A percentile compares a stretch with the other conserved stretches of the same genome.
These are phyloP conservation scores for Dendroctonus ponderosae DNA, from an alignment of 1,140 invertebrate genomes.

Conservation along the genomic window DNA sequence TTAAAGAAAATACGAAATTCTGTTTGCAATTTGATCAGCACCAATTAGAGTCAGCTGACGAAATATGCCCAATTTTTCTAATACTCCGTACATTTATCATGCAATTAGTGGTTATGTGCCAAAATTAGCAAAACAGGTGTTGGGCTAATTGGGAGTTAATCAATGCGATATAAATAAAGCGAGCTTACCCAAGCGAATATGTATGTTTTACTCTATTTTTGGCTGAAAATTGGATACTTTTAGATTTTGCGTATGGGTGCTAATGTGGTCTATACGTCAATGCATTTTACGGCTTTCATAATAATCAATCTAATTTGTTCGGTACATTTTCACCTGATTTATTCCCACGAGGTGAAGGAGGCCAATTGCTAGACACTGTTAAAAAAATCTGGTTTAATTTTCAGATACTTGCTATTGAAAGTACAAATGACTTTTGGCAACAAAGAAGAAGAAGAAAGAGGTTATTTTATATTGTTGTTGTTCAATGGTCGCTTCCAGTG, in stretches of 20 bases:
- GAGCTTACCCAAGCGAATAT: constrained; percentile 1
- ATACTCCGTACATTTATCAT: background rate
- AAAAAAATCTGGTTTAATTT: too few species aligned
- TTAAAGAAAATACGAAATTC: too few species aligned
- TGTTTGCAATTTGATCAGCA: too few species aligned
- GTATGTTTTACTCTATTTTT: constrained; percentile 7
- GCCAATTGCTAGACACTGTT: too few species aligned
- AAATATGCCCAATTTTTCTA: too few species aligned
- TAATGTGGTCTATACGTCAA: constrained; percentile 10
- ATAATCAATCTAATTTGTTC: constrained; percentile 11
- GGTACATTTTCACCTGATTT: background rate
- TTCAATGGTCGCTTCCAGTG: too few species aligned
- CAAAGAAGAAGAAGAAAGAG: too few species aligned
- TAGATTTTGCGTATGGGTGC: constrained; percentile 12
- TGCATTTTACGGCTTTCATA: constrained; percentile 7
- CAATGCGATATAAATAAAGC: background rate
- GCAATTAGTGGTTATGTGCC: background rate
- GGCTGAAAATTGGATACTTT: constrained; percentile 5
- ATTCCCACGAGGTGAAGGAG: constrained; percentile 10
- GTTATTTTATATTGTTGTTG: too few species aligned
- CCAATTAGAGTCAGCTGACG: too few species aligned
- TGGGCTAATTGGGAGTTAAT: too few species aligned
- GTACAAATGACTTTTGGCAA: too few species aligned
- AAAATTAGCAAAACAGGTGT: background rate
- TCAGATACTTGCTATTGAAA: too few species aligned